Evolutionary conservation across 92 coral and sea anemone genomes (phyloP), one percentile per base, ranked within the genome.

Genomic region (Galaxea fascicularis): DNA sequence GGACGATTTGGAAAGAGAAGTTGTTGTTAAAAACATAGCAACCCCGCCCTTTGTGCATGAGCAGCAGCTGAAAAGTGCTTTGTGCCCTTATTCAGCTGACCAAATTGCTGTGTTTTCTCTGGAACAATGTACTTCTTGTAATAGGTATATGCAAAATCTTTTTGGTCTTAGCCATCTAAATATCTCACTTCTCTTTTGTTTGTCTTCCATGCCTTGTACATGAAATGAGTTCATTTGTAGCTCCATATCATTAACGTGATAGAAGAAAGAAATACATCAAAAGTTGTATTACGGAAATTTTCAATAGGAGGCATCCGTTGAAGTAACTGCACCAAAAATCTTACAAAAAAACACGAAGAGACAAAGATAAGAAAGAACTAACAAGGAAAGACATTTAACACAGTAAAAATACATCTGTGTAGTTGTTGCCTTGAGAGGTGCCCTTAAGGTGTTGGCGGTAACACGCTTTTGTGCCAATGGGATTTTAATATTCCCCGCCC

Each of bases 161-260:
- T 58, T 58, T 58, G 64, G 25, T 58, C 64, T 58, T 16, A 58
- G 25, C 64, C 64, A 58, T 18, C 26, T 58, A 17, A 58, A n/a
- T 58, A 18, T 58, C 64, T 58, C 64, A 25, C 70, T 28, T 29
- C 70, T 65, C 41, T 65, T 65, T 28, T 65, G 70, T 65, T 65
- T 65, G 70, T 65, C 70, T 65, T 39, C 70, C 44, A 65, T 65
- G 44, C 70, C 70, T 65, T 39, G 70, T 28, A 65, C 44, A 29
- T 65, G 24, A 26, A 65, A 39, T 5, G 70, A 65, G 16, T 39
- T 65, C 13, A 25, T 65, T 28, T 26, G 70, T 28, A 65, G 4
- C 66, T 60, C 66, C 66, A 60, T 60, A 60, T 25, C 30, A n/a
- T n/a, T 60, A 60, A 3, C 30, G n/a, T n/a, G n/a, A n/a, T n/a